phyloP scores from a whole-genome alignment of 2,797 vertebrate species.

The Semaprochilodus insignis region DNA sequence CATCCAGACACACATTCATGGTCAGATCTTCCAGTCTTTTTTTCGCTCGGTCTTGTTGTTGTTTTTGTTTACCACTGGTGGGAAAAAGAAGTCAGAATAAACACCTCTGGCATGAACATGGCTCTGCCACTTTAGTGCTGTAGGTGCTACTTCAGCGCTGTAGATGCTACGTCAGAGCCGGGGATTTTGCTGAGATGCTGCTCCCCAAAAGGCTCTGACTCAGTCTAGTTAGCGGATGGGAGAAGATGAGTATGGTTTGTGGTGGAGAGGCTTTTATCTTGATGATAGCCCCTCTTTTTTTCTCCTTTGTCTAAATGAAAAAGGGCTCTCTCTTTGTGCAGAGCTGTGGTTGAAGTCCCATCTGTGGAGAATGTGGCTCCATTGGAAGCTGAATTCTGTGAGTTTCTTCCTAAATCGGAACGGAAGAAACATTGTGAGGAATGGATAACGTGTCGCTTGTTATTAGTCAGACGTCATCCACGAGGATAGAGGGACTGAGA shows the following conservation, averaged over 20 bases:
- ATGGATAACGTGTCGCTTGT: constrained; percentile 34
- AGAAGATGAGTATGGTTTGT: not conserved
- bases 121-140: not conserved
- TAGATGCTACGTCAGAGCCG: not conserved
- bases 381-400: not conserved
- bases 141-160: not conserved
- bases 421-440: constrained; percentile 17
- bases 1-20: too few species aligned
- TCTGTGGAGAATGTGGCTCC: constrained; percentile 9
- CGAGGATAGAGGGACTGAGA: not conserved
- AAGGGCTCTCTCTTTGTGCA: not conserved
- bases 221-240: not conserved
- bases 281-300: not conserved
- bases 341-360: not conserved
- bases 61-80: too few species aligned
- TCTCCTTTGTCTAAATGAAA: not conserved
- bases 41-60: too few species aligned
- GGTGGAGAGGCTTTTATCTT: not conserved
- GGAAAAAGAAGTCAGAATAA: too few species aligned
- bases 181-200: not conserved
- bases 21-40: too few species aligned
- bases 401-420: constrained; percentile 18
- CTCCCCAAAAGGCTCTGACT: not conserved
- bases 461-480: constrained; percentile 24
- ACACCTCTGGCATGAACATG: too few species aligned